Percentiles rank a stretch among this genome's conserved stretches.
Evolutionary conservation across 2,888 invertebrate species (phyloP).

Genomic region (Scrobipalpa costella): DNA sequence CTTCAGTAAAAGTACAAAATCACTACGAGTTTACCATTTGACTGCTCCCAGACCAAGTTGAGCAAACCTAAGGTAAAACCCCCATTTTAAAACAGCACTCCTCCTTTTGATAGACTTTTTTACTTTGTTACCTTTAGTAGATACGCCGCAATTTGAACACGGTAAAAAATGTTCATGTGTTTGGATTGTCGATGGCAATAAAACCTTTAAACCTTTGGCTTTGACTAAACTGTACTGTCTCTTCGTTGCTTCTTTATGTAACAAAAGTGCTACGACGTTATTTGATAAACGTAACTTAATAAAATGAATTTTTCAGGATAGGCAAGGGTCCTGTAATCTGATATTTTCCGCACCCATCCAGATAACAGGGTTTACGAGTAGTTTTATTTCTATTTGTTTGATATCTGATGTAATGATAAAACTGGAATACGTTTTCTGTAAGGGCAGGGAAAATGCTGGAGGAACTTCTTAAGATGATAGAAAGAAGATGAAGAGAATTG

Average conservation of each 20-base stretch:
- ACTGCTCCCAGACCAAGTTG: slow-evolving; percentile 3
- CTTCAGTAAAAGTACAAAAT: not conserved
- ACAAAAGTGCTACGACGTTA: too few relatives aligned
- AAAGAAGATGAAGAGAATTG: too few relatives aligned
- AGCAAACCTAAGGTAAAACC: not conserved
- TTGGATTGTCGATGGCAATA: not conserved
- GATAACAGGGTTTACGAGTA: not conserved
- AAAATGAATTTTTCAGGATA: not conserved
- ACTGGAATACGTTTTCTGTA: not conserved
- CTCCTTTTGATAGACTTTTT: slow-evolving; percentile 5
- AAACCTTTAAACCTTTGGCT: not conserved
- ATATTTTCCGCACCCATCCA: not conserved
- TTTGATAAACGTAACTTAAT: not conserved
- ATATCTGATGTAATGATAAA: not conserved
- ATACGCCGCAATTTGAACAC: not conserved
- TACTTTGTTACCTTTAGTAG: not conserved
- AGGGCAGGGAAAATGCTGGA: too few relatives aligned
- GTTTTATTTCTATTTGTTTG: not conserved
- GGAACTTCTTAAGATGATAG: too few relatives aligned
- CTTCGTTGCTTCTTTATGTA: not conserved
- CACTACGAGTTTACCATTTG: not conserved
- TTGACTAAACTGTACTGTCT: not conserved
- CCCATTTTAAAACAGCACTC: not conserved
- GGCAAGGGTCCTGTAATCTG: not conserved
- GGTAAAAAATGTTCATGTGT: not conserved